Evolutionary conservation across 2,888 invertebrate genomes (phyloP), one percentile per base, ranked within the genome.

Genomic region (Caenorhabditis sinica): DNA sequence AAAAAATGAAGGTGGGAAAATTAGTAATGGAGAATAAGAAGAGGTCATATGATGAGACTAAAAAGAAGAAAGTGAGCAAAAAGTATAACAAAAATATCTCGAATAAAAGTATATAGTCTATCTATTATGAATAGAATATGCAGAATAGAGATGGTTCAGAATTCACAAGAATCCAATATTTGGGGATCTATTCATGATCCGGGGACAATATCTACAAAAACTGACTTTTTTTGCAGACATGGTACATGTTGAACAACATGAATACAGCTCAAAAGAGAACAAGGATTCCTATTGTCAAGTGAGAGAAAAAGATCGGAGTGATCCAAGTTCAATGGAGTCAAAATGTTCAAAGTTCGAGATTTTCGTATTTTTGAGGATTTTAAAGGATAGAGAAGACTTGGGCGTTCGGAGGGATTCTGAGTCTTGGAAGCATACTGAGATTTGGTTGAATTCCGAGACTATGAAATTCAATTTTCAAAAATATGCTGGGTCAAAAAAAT

Each of bases 1-100:
- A 11, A 45, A 6, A 28, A 61, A 61, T 73, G 73, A 73, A 73
- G 49, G 73, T 73, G 73, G 61, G 73, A 56, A 49, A 53, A 25
- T 25, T 23, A 13, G 53, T 4, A 25, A 23, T 20, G 20, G 3
- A 45, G 13, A 15, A 45, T 11, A 69, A 49, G 13, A 20, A 33
- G 40, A 20, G 43, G 40, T 40, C 63, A 63, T 25, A 33, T 36
- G 63, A 20, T 20, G 13, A n/a, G 40, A 40, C 40, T 40, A 40
- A 40, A 40, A 40, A n/a, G n/a, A n/a, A n/a, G n/a, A n/a, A n/a
- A n/a, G n/a, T 49, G 5, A 11, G 20, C 2, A 11, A n/a, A 49
- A 49, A 49, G 20, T 49, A 15, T 45, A 17, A 45, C 5, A 45
- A 45, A 45, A 17, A 45, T 45, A 45, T n/a, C n/a, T n/a, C n/a